Base-by-base conservation (phyloP, 2,113 vertebrate species). In the human region DNA sequence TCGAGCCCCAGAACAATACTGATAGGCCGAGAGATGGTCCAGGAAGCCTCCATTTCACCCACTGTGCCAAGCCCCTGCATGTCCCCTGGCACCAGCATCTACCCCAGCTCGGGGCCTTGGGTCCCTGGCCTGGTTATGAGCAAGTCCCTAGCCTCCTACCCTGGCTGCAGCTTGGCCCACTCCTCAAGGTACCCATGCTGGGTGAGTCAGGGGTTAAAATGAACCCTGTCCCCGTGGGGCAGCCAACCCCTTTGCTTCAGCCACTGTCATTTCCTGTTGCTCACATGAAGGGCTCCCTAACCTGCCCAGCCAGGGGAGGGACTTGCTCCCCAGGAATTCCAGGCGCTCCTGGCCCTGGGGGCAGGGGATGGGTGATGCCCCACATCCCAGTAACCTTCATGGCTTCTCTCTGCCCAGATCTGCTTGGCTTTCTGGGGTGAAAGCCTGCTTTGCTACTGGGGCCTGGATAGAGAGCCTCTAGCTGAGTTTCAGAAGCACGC, bases 261-360 rank as follows among this genome's bases (percentile, higher is more conserved):
- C 52, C 76, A 80, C 72, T 97, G 97, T 97, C 97, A 98, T 97
- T 97, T 98, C 97, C 98, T 98, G 97, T 92, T 64, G 94, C 96
- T 98, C 97, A 97, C 4, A 35, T 95, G 97, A 90, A 97, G 95
- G 92, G 97, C 61, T 96, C 97, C 96, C 90, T 45, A 97, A 98
- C 98, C 96, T 96, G 98, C 94, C 97, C 43, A 91, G 94, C 94
- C 87, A 81, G 97, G 79, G 90, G 48, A 95, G 94, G 88, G 91
- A 97, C 97, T 97, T 75, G 91, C 57, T 91, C 81, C 94, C 89
- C 79, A 95, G 96, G 97, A 98, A 98, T 98, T 93, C 94, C 43
- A 80, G 97, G 78, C 78, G 89, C 96, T 97, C 96, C 97, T 90
- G 88, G 93, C 94, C 95, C 95, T 79, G 78, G 68, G 85, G 97